phyloP scores from a whole-genome alignment of 1,140 invertebrate genomes.

The Neuroterus valhalla region DNA sequence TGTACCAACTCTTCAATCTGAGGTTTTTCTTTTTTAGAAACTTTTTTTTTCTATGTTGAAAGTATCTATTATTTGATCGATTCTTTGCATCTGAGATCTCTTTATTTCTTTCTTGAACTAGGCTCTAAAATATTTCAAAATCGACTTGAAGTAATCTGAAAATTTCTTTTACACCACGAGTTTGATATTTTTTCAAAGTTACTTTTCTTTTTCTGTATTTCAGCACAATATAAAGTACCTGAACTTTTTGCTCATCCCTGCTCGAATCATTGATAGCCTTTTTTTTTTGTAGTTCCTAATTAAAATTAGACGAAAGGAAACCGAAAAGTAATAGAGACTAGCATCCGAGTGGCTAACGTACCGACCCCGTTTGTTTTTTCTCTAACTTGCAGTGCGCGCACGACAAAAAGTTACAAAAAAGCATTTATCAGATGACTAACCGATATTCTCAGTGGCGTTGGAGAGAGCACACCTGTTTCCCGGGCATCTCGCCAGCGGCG shows the following conservation, averaged over 20 bases:
- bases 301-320: neutral
- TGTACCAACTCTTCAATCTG: too few relatives aligned
- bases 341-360: slow-evolving; percentile 65
- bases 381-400: slow-evolving; percentile 74
- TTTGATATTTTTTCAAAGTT: neutral
- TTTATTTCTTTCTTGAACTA: too few relatives aligned
- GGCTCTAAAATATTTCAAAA: too few relatives aligned
- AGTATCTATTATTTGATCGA: too few relatives aligned
- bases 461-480: slow-evolving; percentile 64
- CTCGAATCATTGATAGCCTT: slow-evolving; percentile 5
- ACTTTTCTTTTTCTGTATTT: neutral
- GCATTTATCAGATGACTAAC: slow-evolving; percentile 77
- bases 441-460: slow-evolving; percentile 74
- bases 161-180: too few relatives aligned
- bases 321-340: slow-evolving; percentile 5
- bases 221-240: too few relatives aligned
- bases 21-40: too few relatives aligned
- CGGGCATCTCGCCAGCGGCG: slow-evolving; percentile 68
- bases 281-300: slow-evolving; percentile 13
- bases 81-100: too few relatives aligned
- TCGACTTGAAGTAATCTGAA: too few relatives aligned
- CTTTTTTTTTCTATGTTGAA: too few relatives aligned
- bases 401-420: slow-evolving; percentile 75
- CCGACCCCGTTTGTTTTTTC: slow-evolving; percentile 63
- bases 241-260: slow-evolving; percentile 19